Percentiles rank a stretch among this genome's conserved stretches.
phyloP scores from a whole-genome alignment of 2,113 vertebrate genomes.

The Gambusia affinis region DNA sequence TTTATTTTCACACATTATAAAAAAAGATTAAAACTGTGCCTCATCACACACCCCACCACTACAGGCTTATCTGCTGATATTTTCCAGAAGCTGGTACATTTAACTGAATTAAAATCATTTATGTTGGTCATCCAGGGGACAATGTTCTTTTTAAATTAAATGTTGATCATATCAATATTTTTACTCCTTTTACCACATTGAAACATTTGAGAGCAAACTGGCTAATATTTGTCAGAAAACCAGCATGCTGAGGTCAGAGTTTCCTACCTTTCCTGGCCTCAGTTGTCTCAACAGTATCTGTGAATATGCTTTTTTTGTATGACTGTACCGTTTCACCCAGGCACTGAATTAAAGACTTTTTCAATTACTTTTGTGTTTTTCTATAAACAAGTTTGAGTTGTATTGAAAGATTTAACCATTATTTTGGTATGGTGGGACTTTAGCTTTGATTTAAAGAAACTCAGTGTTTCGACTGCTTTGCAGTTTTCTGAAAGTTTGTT shows the following conservation, averaged over 20 bases:
- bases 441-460: no score
- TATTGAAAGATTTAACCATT: neutral
- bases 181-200: slow-evolving; percentile 9
- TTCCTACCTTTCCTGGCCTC: slow-evolving; percentile 32
- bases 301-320: slow-evolving; percentile 51
- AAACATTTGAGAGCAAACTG: slow-evolving; percentile 36
- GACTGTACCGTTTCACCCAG: slow-evolving; percentile 75
- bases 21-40: slow-evolving; percentile 45
- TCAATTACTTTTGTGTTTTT: slow-evolving; percentile 52
- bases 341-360: slow-evolving; percentile 83
- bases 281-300: slow-evolving; percentile 60
- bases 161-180: slow-evolving; percentile 22
- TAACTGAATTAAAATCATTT: neutral
- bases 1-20: slow-evolving; percentile 41
- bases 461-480: no score
- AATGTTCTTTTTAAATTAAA: slow-evolving; percentile 30
- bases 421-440: no score
- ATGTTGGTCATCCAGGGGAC: slow-evolving; percentile 8
- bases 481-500: no score
- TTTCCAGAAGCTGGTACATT: slow-evolving; percentile 12
- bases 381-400: neutral
- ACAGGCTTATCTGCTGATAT: slow-evolving; percentile 10
- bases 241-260: slow-evolving; percentile 34
- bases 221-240: slow-evolving; percentile 33
- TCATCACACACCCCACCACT: slow-evolving; percentile 37